These are phyloP conservation scores for Abramis brama DNA, from an alignment of 2,113 vertebrate species.

Conservation along the genomic window DNA sequence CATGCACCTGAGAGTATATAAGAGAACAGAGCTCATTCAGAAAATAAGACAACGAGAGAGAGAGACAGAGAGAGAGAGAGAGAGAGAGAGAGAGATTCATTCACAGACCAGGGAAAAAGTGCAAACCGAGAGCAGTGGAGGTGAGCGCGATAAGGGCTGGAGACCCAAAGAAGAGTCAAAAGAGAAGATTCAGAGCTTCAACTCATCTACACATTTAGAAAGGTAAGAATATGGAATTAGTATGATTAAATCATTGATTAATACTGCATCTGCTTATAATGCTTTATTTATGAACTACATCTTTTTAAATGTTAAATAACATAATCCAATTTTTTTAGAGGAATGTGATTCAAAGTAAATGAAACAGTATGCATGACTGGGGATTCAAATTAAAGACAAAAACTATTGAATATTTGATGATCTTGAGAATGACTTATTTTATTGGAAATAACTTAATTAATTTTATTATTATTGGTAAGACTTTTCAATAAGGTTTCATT, in stretches of 20 bases:
- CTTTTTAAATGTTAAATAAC: neutral
- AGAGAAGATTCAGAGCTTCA: neutral
- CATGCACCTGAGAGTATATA: slow-evolving; percentile 52
- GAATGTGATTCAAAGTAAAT: neutral
- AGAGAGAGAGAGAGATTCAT: slow-evolving; percentile 38
- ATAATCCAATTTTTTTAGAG: too few relatives aligned
- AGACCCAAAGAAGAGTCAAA: slow-evolving; percentile 1
- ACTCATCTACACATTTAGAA: neutral
- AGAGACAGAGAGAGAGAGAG: slow-evolving; percentile 4
- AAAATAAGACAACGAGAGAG: slow-evolving; percentile 44
- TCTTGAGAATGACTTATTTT: neutral
- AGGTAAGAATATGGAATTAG: slow-evolving; percentile 55
- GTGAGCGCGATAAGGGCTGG: slow-evolving; percentile 11
- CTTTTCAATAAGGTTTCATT: too few relatives aligned
- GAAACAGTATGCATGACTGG: neutral
- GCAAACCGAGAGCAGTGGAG: neutral
- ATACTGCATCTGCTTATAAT: neutral
- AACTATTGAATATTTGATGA: neutral
- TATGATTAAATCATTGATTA: neutral
- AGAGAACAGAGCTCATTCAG: slow-evolving; percentile 49
- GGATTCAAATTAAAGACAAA: neutral
- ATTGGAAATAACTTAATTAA: neutral
- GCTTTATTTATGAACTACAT: neutral
- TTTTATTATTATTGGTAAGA: neutral
- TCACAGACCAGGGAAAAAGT: slow-evolving; percentile 43